Percentiles rank a stretch among this genome's conserved stretches.
phyloP scores from a whole-genome alignment of 2,888 invertebrate genomes.

The Lysandra bellargus region DNA sequence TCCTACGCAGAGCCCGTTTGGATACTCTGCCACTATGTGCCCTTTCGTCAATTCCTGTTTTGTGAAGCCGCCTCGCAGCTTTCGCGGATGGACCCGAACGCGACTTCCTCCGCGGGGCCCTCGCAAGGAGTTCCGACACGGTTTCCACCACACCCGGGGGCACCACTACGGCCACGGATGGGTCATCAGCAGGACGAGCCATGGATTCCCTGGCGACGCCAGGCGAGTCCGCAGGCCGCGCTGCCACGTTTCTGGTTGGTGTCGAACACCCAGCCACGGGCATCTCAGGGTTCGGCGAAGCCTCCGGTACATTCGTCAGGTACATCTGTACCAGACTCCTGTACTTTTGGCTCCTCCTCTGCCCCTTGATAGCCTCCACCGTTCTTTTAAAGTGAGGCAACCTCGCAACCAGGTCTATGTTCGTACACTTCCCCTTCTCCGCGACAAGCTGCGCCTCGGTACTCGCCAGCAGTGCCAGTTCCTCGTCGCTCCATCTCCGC shows the following conservation, averaged over 20 bases:
- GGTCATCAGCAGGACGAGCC: too few species aligned
- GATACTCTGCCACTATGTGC: conserved; percentile 21
- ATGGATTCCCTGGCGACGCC: not conserved
- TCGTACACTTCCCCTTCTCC: too few species aligned
- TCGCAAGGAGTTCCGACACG: not conserved
- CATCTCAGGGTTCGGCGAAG: too few species aligned
- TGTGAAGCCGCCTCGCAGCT: conserved; percentile 28
- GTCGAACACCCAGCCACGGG: not conserved
- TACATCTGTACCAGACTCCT: conserved; percentile 22
- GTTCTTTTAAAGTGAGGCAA: too few species aligned
- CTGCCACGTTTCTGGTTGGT: not conserved
- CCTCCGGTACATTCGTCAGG: conserved; percentile 8
- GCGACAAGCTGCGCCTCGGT: too few species aligned
- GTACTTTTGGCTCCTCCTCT: conserved; percentile 17
- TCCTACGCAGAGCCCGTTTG: conserved; percentile 20
- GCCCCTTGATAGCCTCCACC: not conserved
- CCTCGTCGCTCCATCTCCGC: too few species aligned
- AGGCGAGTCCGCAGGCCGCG: not conserved
- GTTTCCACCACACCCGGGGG: not conserved
- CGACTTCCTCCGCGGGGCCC: conserved; percentile 22
- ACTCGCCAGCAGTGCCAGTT: too few species aligned
- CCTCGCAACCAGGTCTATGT: too few species aligned
- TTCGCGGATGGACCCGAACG: conserved; percentile 6
- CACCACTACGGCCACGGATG: too few species aligned
- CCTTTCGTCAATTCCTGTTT: conserved; percentile 15